These are phyloP conservation scores for Amiota minor DNA, from an alignment of 2,888 invertebrate genomes.

Conservation along the genomic window DNA sequence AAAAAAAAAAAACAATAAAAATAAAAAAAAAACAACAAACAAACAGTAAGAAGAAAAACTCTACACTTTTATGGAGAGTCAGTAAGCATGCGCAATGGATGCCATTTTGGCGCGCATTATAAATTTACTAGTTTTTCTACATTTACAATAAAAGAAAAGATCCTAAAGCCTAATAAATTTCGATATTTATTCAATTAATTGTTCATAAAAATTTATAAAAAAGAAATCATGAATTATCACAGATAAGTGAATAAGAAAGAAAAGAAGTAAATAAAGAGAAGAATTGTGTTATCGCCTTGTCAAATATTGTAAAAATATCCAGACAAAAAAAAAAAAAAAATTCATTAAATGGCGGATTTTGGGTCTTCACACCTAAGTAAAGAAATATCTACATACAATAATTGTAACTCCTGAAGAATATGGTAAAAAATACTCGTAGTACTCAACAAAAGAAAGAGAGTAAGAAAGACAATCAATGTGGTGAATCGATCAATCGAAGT, in stretches of 20 bases:
- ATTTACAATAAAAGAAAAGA: not conserved
- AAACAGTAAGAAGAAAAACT: constrained; percentile 39
- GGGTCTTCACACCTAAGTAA: constrained; percentile 8
- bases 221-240: too few species aligned
- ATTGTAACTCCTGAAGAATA: too few species aligned
- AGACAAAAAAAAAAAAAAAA: not conserved
- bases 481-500: constrained; percentile 1
- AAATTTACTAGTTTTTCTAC: not conserved
- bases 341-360: not conserved
- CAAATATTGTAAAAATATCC: too few species aligned
- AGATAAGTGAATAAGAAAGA: not conserved
- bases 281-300: too few species aligned
- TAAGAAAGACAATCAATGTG: not conserved
- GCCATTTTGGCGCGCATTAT: constrained; percentile 54
- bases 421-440: not conserved
- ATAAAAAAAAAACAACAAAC: too few species aligned
- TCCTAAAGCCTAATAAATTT: too few species aligned
- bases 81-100: constrained; percentile 53
- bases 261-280: not conserved
- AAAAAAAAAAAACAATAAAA: not conserved
- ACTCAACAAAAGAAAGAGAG: not conserved
- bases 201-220: too few species aligned
- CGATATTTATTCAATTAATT: too few species aligned
- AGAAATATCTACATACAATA: not conserved
- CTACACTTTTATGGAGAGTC: constrained; percentile 55